phyloP scores from a whole-genome alignment of 2,888 invertebrate genomes.

The Phragmatobia fuliginosa region DNA sequence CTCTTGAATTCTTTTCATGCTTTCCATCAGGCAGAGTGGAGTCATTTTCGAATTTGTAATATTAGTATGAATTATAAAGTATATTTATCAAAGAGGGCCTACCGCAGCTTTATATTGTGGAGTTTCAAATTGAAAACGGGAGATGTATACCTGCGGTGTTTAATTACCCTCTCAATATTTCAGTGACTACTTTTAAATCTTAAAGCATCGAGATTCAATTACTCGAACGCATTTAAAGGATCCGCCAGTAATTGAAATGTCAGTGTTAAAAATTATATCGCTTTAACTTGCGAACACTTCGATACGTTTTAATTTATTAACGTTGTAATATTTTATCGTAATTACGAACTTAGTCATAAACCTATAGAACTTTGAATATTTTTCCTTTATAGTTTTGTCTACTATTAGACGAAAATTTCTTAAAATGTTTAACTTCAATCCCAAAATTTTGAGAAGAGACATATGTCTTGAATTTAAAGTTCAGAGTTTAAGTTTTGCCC shows the following conservation, averaged over 20 bases:
- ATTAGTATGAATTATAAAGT: constrained; percentile 32
- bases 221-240: constrained; percentile 49
- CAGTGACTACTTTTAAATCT: constrained; percentile 43
- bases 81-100: constrained; percentile 33
- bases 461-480: constrained; percentile 29
- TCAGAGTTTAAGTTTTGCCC: constrained; percentile 22
- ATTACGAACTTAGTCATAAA: neutral
- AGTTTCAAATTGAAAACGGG: constrained; percentile 49
- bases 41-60: no score
- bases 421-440: constrained; percentile 34
- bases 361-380: constrained; percentile 22
- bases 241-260: constrained; percentile 54
- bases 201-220: constrained; percentile 60
- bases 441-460: constrained; percentile 27
- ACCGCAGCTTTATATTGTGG: constrained; percentile 40
- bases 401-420: constrained; percentile 31
- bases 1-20: no score
- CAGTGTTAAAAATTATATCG: constrained; percentile 47
- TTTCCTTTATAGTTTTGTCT: constrained; percentile 23
- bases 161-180: constrained; percentile 52
- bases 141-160: constrained; percentile 43
- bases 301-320: neutral
- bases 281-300: neutral
- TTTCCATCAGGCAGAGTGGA: no score
- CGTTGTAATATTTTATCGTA: neutral